phyloP scores from a whole-genome alignment of 2,888 invertebrate genomes.

The Amphipoea oculea region DNA sequence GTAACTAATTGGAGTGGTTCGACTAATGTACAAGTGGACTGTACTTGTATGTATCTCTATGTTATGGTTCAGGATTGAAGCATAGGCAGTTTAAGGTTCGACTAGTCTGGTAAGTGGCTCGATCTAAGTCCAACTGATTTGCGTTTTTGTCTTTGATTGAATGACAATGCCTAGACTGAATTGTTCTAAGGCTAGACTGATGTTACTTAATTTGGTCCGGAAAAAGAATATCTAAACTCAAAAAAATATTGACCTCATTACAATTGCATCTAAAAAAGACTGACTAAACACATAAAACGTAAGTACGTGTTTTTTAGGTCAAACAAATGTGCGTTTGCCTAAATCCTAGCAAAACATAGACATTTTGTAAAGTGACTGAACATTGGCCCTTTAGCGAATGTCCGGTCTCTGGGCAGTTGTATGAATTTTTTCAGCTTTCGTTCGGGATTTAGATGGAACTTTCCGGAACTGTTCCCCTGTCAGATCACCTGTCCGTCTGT shows the following conservation, averaged over 20 bases:
- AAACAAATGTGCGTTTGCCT: not conserved
- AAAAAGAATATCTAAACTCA: too few species aligned
- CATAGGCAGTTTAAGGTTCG: not conserved
- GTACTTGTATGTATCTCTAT: slow-evolving; percentile 47
- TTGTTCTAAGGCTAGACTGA: not conserved
- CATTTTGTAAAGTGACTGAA: not conserved
- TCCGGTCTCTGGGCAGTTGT: slow-evolving; percentile 1
- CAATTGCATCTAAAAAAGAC: not conserved
- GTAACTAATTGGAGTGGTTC: slow-evolving; percentile 83
- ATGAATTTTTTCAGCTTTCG: slow-evolving; percentile 22
- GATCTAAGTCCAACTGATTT: not conserved
- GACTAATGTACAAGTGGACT: slow-evolving; percentile 74
- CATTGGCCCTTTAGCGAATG: not conserved
- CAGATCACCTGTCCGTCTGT: slow-evolving; percentile 48
- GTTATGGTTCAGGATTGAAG: slow-evolving; percentile 12
- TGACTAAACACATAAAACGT: not conserved
- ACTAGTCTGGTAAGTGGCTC: not conserved
- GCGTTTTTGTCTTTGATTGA: not conserved
- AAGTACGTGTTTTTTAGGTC: not conserved
- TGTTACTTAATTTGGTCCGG: not conserved
- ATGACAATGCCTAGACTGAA: too few species aligned
- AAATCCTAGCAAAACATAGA: not conserved
- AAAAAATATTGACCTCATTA: too few species aligned
- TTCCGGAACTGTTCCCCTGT: slow-evolving; percentile 44
- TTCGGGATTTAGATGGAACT: slow-evolving; percentile 31